These are phyloP conservation scores for Melanostoma scalare DNA, from an alignment of 2,888 invertebrate genomes.

Conservation along the genomic window DNA sequence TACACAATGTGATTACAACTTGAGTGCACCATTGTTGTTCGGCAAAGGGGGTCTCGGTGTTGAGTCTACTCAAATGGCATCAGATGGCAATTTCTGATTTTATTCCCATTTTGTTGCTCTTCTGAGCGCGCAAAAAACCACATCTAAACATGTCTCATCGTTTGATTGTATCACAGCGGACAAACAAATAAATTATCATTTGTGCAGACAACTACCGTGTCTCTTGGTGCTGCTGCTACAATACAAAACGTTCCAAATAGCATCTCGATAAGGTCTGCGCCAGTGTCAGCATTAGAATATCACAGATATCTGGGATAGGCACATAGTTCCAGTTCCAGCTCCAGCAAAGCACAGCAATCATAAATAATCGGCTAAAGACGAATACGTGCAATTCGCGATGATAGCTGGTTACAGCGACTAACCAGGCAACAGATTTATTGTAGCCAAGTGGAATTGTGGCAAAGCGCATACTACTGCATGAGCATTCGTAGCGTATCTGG, in stretches of 20 bases:
- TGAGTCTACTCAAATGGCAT: neutral
- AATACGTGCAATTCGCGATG: slow-evolving; percentile 61
- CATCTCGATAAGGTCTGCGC: slow-evolving; percentile 60
- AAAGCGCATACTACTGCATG: neutral
- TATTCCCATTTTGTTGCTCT: neutral
- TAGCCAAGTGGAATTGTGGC: slow-evolving; percentile 52
- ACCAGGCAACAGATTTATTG: slow-evolving; percentile 61
- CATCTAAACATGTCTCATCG: slow-evolving; percentile 36
- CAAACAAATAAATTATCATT: slow-evolving; percentile 71
- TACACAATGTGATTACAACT: slow-evolving; percentile 35
- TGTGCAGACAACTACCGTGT: slow-evolving; percentile 41
- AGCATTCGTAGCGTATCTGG: neutral
- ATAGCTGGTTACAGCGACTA: slow-evolving; percentile 42
- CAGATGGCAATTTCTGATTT: neutral
- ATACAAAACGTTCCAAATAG: slow-evolving; percentile 61
- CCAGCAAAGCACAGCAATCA: slow-evolving; percentile 30
- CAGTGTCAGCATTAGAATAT: slow-evolving; percentile 55
- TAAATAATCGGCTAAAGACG: slow-evolving; percentile 61
- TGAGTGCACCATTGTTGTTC: slow-evolving; percentile 25
- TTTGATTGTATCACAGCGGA: slow-evolving; percentile 62
- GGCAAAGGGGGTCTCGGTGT: neutral
- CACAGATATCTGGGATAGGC: slow-evolving; percentile 12
- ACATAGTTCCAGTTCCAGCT: neutral
- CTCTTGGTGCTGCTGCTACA: slow-evolving; percentile 25
- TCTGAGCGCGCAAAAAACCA: slow-evolving; percentile 14